phyloP scores from a whole-genome alignment of 92 coral and sea anemone species.

The Isaurus tuberculatus region DNA sequence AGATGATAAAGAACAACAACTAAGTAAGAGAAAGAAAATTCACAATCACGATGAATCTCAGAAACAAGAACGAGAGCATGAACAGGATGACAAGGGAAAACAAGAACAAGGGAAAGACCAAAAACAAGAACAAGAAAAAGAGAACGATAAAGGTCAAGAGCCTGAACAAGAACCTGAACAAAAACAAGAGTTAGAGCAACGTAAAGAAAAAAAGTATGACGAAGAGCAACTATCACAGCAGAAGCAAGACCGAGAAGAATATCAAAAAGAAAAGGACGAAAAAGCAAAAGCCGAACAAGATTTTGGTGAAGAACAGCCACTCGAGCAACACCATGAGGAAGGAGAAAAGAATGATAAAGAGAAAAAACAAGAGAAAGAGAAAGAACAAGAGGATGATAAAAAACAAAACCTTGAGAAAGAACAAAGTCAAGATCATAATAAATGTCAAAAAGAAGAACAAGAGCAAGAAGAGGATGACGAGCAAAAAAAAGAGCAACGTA shows the following conservation, averaged over 20 bases:
- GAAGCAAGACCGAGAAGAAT: not conserved
- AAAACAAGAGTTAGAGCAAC: no score
- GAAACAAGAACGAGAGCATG: no score
- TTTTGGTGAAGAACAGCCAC: not conserved
- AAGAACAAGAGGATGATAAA: not conserved
- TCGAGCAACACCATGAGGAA: not conserved
- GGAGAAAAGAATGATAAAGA: not conserved
- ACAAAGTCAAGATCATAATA: no score
- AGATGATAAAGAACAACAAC: no score
- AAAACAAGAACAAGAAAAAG: not conserved
- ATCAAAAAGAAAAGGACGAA: not conserved
- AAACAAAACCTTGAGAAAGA: no score
- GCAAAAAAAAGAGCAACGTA: no score
- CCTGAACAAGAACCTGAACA: not conserved
- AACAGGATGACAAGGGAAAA: no score
- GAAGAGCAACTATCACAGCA: not conserved
- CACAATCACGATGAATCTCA: no score
- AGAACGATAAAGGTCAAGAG: no score
- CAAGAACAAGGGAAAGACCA: not conserved
- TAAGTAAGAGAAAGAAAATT: no score
- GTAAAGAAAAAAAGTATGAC: not conserved
- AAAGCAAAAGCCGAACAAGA: not conserved
- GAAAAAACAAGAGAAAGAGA: not conserved
- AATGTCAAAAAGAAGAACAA: no score
- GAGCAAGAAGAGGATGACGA: no score